Evolutionary conservation across 2,797 vertebrate species (phyloP).

Genomic region (Myotis planiceps): DNA sequence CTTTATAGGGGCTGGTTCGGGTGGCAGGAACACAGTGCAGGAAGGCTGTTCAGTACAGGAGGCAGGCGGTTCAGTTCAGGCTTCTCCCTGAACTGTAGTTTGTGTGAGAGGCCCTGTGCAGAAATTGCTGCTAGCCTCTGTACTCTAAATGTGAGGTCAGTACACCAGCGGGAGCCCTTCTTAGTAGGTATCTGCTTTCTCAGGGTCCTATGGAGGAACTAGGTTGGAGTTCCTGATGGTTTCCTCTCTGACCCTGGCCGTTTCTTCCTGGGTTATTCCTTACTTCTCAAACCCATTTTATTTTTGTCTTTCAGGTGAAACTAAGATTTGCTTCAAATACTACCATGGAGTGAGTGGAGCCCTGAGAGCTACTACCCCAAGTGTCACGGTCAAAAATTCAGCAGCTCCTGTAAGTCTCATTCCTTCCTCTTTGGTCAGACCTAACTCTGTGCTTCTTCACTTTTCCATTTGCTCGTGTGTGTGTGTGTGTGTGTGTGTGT

Average conservation of each 20-base stretch:
- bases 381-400: slow-evolving; percentile 93
- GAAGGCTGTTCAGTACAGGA: background rate
- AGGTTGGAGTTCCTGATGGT: background rate
- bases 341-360: slow-evolving; percentile 96
- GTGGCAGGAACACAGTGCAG: background rate
- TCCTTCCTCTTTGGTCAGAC: background rate
- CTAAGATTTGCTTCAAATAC: slow-evolving; percentile 98
- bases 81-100: background rate
- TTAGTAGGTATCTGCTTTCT: background rate
- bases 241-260: background rate
- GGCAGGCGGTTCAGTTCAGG: background rate
- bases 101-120: background rate
- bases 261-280: background rate
- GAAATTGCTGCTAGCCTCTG: background rate
- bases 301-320: slow-evolving; percentile 91
- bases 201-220: background rate
- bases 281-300: slow-evolving; percentile 52
- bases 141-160: background rate
- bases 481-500: background rate
- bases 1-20: background rate
- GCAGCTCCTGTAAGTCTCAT: slow-evolving; percentile 91
- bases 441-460: background rate
- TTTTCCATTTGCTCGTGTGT: background rate
- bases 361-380: slow-evolving; percentile 95
- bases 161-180: background rate